Evolutionary conservation across 2,113 vertebrate species (phyloP), one percentile per base, ranked within the genome.

Genomic region (Dasyurus viverrinus): DNA sequence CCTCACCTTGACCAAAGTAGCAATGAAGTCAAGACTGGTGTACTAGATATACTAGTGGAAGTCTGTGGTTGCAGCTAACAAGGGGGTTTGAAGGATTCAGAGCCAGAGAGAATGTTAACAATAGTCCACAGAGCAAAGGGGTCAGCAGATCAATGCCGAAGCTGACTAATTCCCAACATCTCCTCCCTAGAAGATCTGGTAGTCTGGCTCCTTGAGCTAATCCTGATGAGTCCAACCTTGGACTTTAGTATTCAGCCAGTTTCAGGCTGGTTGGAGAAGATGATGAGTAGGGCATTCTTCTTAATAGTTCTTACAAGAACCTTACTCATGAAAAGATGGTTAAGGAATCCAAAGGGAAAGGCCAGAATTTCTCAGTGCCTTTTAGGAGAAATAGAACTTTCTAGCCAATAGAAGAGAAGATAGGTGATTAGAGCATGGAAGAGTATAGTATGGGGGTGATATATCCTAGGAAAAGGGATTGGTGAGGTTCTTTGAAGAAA

Each of bases 21-120:
- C 96, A 99, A 98, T 94, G 99, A 99, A 46, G 98, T 99, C 54
- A 99, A 99, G 98, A 99, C 98, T 0, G 99, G 99, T 30, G 98
- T 99, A 92, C 98, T 99, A 0, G 99, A 99, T 95, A 99, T 99
- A 99, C 99, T 99, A 14, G 99, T 99, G 53, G 99, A 99, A 93
- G 99, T 99, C 96, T 99, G 99, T 53, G 99, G 99, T 55, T 99
- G 99, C 96, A 99, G 99, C 97, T 99, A 99, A 98, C 98, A 53
- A 91, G 90, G 94, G 10, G 47, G 57, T 57, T n/a, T 54, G 89
- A 26, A 42, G 90, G 47, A 19, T 53, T 30, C 46, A 52, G 89
- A 92, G n/a, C 16, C 48, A 55, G 96, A 96, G 76, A 95, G 57
- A 95, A 24, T 93, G 96, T 52, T 55, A 47, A 89, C 91, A 53